Percentiles rank a stretch among this genome's conserved stretches.
Conservation (phyloP, 2,797 vertebrate genomes). For the Silurus aristotelis region DNA sequence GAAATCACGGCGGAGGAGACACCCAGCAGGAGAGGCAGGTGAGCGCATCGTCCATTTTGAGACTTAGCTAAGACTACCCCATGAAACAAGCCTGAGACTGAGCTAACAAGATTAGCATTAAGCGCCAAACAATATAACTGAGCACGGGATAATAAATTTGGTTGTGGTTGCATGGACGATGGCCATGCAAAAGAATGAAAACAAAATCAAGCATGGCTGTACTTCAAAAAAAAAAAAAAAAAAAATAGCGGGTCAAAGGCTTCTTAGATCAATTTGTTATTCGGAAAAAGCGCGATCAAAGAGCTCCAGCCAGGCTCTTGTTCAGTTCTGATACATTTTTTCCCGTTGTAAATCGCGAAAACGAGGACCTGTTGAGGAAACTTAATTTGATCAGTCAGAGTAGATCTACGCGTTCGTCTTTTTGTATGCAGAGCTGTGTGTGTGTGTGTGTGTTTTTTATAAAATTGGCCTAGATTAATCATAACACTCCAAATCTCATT, state of each 20-base stretch:
- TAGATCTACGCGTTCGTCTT: conserved; percentile 49
- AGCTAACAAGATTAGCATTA: conserved; percentile 69
- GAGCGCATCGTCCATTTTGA: conserved; percentile 83
- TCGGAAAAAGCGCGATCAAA: conserved; percentile 75
- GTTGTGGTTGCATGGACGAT: conserved; percentile 60
- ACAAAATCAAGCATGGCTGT: conserved; percentile 57
- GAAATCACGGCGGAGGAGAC: conserved; percentile 71
- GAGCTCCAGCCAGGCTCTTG: conserved; percentile 72
- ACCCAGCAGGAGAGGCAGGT: conserved; percentile 84
- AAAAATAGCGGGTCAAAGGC: conserved; percentile 62
- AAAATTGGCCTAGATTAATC: conserved; percentile 76
- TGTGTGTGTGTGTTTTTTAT: conserved; percentile 49
- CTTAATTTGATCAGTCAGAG: conserved; percentile 60
- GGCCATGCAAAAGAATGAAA: conserved; percentile 52
- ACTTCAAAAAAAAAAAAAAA: conserved; percentile 59
- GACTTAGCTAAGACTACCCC: conserved; percentile 74
- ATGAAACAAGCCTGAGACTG: conserved; percentile 64
- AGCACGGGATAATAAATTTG: conserved; percentile 58
- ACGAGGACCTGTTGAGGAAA: conserved; percentile 64
- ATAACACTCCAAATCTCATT: conserved; percentile 82
- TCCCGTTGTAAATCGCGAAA: conserved; percentile 53
- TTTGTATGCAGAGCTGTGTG: conserved; percentile 55
- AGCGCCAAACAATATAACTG: conserved; percentile 56
- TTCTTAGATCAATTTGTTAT: conserved; percentile 77
- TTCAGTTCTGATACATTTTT: conserved; percentile 56